phyloP scores from a whole-genome alignment of 2,113 vertebrate genomes.

The Camarhynchus parvulus region DNA sequence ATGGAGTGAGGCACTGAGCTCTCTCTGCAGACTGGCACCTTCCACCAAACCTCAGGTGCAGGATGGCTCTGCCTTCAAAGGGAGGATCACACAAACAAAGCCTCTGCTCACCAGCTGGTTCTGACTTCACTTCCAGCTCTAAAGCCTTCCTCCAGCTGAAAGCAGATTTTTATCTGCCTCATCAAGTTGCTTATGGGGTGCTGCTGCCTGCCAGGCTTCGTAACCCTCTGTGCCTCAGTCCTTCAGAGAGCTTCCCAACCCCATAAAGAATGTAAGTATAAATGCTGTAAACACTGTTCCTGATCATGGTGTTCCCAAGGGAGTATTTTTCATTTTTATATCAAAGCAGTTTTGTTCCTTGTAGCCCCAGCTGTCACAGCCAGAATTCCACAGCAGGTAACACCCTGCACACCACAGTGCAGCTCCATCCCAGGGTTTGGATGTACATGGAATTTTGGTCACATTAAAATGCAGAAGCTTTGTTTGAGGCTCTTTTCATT shows the following conservation, averaged over 20 bases:
- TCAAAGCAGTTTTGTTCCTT: not conserved
- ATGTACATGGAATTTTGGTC: not conserved
- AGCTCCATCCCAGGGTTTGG: not conserved
- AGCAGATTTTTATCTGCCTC: conserved; percentile 59
- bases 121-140: not conserved
- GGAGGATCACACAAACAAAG: not conserved
- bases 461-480: conserved; percentile 32
- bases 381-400: not conserved
- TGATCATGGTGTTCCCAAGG: not conserved
- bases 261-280: not conserved
- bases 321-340: not conserved
- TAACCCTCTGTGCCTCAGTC: not conserved
- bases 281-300: not conserved
- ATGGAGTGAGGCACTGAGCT: not conserved
- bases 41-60: not conserved
- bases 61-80: not conserved
- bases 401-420: not conserved
- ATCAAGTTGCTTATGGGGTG: not conserved
- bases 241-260: not conserved
- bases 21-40: not conserved
- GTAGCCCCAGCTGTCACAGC: not conserved
- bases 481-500: conserved; percentile 49
- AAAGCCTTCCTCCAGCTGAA: conserved; percentile 13
- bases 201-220: not conserved
- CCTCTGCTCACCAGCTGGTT: not conserved